A percentile compares a stretch with the other conserved stretches of the same genome.
These are phyloP conservation scores for Polia nebulosa DNA, from an alignment of 2,888 invertebrate species.

Conservation along the genomic window DNA sequence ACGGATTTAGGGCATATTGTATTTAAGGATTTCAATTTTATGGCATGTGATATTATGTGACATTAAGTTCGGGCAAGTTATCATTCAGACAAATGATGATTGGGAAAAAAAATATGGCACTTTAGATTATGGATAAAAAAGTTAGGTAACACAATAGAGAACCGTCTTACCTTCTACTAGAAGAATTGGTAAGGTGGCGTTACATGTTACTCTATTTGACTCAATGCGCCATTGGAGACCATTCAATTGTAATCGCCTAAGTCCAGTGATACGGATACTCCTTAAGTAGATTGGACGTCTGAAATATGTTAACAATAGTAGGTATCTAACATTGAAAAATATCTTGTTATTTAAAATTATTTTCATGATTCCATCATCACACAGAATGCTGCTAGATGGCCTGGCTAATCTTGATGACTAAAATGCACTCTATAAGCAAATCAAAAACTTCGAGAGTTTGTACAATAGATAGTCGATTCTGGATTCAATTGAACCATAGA, in stretches of 20 bases:
- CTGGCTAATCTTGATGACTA: neutral
- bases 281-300: slow-evolving; percentile 15
- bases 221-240: neutral
- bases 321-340: neutral
- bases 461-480: neutral
- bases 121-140: too few species aligned
- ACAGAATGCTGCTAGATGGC: neutral
- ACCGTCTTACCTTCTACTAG: slow-evolving; percentile 13
- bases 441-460: neutral
- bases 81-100: too few species aligned
- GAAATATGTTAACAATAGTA: slow-evolving; percentile 6
- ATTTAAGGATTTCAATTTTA: too few species aligned
- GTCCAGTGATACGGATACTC: neutral
- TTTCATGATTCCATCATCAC: neutral
- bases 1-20: too few species aligned
- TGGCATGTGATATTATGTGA: too few species aligned
- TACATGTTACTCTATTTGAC: neutral
- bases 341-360: neutral
- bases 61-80: too few species aligned
- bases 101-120: too few species aligned
- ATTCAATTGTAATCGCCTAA: neutral
- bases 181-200: neutral
- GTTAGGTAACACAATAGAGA: too few species aligned
- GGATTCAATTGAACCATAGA: neutral
- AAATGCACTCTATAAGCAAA: neutral